Conservation (phyloP, 23 tunicate species). For the Ascidia mentula region DNA sequence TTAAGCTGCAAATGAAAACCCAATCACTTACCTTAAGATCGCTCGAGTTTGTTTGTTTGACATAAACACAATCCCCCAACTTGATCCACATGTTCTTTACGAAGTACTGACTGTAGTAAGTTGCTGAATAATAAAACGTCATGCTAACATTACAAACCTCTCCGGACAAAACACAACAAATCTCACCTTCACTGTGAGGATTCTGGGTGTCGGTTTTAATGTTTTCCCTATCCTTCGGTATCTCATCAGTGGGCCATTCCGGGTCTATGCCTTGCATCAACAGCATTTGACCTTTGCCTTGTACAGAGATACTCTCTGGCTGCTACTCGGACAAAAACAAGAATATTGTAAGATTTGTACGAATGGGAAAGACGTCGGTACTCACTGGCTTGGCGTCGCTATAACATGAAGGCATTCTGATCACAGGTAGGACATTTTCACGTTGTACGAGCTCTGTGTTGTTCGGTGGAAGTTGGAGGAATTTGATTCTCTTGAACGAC, state of each 20-base stretch:
- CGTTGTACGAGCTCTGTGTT: conserved; percentile 54
- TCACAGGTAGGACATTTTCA: conserved; percentile 53
- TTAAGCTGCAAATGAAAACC: too few relatives aligned
- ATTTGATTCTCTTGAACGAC: conserved; percentile 77
- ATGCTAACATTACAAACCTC: not conserved
- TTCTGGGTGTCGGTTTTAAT: conserved; percentile 46
- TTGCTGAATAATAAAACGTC: too few relatives aligned
- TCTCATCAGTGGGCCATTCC: conserved; percentile 69
- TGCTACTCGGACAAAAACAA: not conserved
- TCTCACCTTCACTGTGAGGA: conserved; percentile 25
- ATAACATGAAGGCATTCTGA: conserved; percentile 66
- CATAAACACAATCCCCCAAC: conserved; percentile 86
- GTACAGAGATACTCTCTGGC: not conserved
- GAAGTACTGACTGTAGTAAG: conserved; percentile 60
- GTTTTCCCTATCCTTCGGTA: conserved; percentile 57
- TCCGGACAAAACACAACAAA: not conserved
- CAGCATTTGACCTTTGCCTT: conserved; percentile 19
- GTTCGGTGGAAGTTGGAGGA: conserved; percentile 49
- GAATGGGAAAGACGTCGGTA: not conserved
- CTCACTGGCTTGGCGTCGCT: conserved; percentile 18
- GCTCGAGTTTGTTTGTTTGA: conserved; percentile 24
- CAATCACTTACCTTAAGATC: conserved; percentile 26
- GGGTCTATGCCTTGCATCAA: conserved; percentile 27
- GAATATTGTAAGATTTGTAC: not conserved
- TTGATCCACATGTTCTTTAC: conserved; percentile 63